Evolutionary conservation across 2,888 invertebrate species (phyloP).

Genomic region (Odontocolon sp.): DNA sequence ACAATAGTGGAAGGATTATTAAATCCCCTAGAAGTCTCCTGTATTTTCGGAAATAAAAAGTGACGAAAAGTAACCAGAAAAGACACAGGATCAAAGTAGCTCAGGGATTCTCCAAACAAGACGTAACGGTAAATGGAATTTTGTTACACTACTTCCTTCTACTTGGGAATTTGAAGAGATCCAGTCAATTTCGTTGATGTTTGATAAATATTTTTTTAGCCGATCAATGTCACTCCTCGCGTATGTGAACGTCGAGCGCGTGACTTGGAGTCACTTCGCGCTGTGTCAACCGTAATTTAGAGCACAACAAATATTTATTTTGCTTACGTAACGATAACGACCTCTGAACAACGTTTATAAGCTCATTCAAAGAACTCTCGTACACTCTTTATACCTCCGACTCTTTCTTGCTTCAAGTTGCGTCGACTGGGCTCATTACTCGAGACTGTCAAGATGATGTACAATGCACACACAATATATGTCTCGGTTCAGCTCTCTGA

Average conservation of each 20-base stretch:
- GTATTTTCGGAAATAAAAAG: too few relatives aligned
- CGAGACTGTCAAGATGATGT: slow-evolving; percentile 11
- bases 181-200: neutral
- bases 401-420: neutral
- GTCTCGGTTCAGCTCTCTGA: slow-evolving; percentile 25
- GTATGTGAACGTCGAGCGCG: neutral
- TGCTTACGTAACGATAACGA: slow-evolving; percentile 26
- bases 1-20: too few relatives aligned
- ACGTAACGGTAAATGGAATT: neutral
- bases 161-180: neutral
- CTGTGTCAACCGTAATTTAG: slow-evolving; percentile 11
- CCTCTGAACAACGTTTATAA: neutral
- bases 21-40: too few relatives aligned
- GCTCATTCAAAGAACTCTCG: neutral
- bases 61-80: too few relatives aligned
- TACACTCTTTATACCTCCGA: neutral
- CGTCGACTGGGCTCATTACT: slow-evolving; percentile 9
- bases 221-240: slow-evolving; percentile 16
- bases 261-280: neutral
- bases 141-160: neutral
- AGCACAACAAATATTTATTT: slow-evolving; percentile 34
- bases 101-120: too few relatives aligned
- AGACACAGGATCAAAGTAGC: too few relatives aligned
- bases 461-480: slow-evolving; percentile 16
- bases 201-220: slow-evolving; percentile 8